These are phyloP conservation scores for Ophioninae sp. DNA, from an alignment of 2,888 invertebrate genomes.

Conservation along the genomic window DNA sequence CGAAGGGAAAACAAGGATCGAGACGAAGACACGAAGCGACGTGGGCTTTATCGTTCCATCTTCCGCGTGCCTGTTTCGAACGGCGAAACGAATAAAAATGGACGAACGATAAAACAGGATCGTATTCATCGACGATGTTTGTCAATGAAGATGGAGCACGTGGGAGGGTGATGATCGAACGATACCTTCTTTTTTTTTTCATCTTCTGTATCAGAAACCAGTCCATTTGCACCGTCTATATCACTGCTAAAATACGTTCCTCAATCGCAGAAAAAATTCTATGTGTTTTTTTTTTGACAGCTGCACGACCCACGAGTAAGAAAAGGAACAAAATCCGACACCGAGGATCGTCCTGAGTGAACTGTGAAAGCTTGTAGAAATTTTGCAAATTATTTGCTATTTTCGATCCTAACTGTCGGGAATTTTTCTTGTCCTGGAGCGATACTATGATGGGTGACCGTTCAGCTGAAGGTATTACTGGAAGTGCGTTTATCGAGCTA, in stretches of 20 bases:
- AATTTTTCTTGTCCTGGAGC: no score
- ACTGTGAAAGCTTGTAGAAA: background rate
- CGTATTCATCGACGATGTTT: background rate
- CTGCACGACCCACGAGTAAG: background rate
- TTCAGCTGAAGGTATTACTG: no score
- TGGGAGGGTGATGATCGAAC: constrained; percentile 18
- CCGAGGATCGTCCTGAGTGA: background rate
- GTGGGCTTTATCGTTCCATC: constrained; percentile 13
- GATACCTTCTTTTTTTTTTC: background rate
- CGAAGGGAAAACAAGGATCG: constrained; percentile 49
- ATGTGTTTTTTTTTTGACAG: background rate
- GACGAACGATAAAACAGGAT: background rate
- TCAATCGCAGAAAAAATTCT: background rate
- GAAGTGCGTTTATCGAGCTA: no score
- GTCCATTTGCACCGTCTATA: background rate
- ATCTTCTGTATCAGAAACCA: background rate
- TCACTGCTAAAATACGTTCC: background rate
- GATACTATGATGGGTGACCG: no score
- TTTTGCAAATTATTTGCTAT: background rate
- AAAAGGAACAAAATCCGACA: no score
- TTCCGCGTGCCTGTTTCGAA: background rate
- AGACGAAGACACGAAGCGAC: constrained; percentile 8
- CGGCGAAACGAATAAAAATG: constrained; percentile 20
- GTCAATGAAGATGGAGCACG: background rate
- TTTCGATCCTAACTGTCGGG: no score